Evolutionary conservation across 2,888 invertebrate genomes (phyloP).

Genomic region (Empis livida): DNA sequence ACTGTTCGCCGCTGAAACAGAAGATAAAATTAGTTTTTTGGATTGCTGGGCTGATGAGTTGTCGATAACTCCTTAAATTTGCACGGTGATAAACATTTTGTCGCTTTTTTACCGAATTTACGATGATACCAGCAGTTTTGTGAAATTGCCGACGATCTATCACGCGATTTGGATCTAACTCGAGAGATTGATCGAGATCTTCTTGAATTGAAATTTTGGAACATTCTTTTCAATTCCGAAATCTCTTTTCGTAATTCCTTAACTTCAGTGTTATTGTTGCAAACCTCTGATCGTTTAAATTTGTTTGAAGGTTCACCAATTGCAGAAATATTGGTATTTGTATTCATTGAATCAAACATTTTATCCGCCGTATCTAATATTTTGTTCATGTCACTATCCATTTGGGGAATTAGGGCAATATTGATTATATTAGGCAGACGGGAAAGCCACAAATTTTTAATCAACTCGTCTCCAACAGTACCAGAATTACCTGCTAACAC

Average conservation of each 20-base stretch:
- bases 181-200: too few relatives aligned
- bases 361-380: too few relatives aligned
- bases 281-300: too few relatives aligned
- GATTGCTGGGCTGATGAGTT: not conserved
- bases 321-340: too few relatives aligned
- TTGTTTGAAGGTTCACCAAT: too few relatives aligned
- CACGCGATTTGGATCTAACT: too few relatives aligned
- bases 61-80: not conserved
- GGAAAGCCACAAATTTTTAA: not conserved
- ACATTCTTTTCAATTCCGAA: too few relatives aligned
- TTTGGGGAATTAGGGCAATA: not conserved
- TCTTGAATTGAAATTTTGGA: too few relatives aligned
- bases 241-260: too few relatives aligned
- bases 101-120: not conserved
- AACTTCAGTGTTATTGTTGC: too few relatives aligned
- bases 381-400: too few relatives aligned
- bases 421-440: not conserved
- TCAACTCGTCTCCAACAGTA: not conserved
- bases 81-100: not conserved
- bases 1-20: constrained; percentile 6
- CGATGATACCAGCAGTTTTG: not conserved
- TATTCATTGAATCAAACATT: too few relatives aligned
- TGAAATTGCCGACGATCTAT: not conserved
- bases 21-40: constrained; percentile 2
- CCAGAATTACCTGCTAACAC: not conserved